Evolutionary conservation across 1,140 invertebrate species (phyloP).

Genomic region (Anastrepha ludens): DNA sequence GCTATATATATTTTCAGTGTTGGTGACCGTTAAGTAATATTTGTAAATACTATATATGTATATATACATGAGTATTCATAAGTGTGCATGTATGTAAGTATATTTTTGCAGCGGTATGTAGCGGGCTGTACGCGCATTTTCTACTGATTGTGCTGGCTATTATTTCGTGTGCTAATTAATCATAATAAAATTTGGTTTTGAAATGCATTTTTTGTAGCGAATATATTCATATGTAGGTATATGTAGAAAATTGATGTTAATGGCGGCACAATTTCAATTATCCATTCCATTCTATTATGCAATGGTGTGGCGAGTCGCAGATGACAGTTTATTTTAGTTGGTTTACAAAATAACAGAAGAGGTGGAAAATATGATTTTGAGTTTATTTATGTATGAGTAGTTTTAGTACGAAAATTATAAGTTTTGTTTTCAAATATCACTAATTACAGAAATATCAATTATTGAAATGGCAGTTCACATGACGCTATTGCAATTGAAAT

Average conservation of each 20-base stretch:
- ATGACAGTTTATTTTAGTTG: background rate
- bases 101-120: background rate
- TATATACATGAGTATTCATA: too few relatives aligned
- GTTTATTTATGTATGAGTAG: too few relatives aligned
- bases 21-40: background rate
- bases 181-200: conserved; percentile 16
- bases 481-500: too few relatives aligned
- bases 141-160: background rate
- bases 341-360: background rate
- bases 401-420: too few relatives aligned
- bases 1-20: background rate
- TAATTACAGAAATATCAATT: too few relatives aligned
- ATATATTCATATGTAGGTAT: background rate
- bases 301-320: background rate
- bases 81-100: background rate
- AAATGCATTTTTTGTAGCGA: background rate
- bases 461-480: too few relatives aligned
- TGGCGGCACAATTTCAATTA: background rate
- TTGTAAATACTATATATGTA: background rate
- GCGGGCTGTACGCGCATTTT: background rate
- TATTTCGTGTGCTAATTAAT: background rate
- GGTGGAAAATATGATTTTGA: too few relatives aligned
- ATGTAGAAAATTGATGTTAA: background rate
- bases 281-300: background rate
- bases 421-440: too few relatives aligned